Conservation (phyloP, 2,888 invertebrate species). For the Papilio elwesi region DNA sequence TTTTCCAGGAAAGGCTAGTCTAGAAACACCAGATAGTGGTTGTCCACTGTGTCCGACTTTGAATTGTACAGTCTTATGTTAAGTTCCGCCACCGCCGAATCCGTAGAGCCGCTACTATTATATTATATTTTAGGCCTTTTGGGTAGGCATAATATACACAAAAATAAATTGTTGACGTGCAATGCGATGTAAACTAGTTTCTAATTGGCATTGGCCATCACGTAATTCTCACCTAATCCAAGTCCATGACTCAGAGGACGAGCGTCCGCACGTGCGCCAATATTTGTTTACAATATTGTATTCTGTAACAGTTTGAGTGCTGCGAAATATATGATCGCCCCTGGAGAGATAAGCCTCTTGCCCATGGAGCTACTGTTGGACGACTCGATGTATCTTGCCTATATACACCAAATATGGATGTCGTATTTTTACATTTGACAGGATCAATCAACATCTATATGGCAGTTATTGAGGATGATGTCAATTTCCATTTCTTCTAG, state of each 20-base stretch:
- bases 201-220: slow-evolving; percentile 16
- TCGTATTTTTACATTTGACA: not conserved
- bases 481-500: not conserved
- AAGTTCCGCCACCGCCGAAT: too few species aligned
- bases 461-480: not conserved
- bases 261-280: slow-evolving; percentile 65
- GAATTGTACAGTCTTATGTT: too few species aligned
- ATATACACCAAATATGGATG: not conserved
- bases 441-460: not conserved
- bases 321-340: slow-evolving; percentile 39
- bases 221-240: slow-evolving; percentile 10
- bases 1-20: too few species aligned
- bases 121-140: too few species aligned
- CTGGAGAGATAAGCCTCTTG: slow-evolving; percentile 14
- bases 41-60: too few species aligned
- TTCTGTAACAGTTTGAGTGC: slow-evolving; percentile 61
- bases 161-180: not conserved
- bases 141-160: not conserved
- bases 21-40: too few species aligned
- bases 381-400: slow-evolving; percentile 38
- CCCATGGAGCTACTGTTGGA: slow-evolving; percentile 41
- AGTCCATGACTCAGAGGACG: slow-evolving; percentile 53
- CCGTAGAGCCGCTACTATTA: too few species aligned
- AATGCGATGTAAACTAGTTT: slow-evolving; percentile 8
- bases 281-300: slow-evolving; percentile 74